Conservation (phyloP, 2,797 vertebrate genomes). For the Spizella passerina region DNA sequence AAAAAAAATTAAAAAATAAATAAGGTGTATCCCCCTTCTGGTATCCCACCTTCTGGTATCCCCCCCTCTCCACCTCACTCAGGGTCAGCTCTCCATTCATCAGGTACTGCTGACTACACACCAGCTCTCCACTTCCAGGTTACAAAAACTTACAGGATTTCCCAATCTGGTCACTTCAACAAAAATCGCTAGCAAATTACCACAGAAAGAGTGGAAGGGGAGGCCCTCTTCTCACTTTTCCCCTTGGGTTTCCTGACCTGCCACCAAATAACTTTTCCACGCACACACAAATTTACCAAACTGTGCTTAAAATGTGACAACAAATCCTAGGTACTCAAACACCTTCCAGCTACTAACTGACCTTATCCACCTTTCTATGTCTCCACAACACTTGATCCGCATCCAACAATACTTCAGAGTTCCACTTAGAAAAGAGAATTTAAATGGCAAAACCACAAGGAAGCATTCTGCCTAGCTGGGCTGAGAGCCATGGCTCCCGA, state of each 20-base stretch:
- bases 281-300: neutral
- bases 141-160: rapidly evolving
- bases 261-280: rapidly evolving
- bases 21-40: rapidly evolving
- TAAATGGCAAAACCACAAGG: neutral
- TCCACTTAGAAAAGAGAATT: neutral
- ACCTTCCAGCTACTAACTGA: neutral
- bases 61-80: neutral
- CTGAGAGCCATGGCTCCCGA: neutral
- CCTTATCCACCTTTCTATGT: rapidly evolving
- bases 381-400: neutral
- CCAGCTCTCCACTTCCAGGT: neutral
- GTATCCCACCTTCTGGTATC: no score
- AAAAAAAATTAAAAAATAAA: neutral
- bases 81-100: neutral
- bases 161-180: neutral
- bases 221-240: neutral
- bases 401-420: neutral
- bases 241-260: neutral
- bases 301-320: neutral
- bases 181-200: neutral
- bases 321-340: rapidly evolving
- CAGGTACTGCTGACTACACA: neutral
- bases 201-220: rapidly evolving
- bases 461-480: neutral